Evolutionary conservation across 2,888 invertebrate genomes (phyloP), one percentile per base, ranked within the genome.

Genomic region (Macaria notata): DNA sequence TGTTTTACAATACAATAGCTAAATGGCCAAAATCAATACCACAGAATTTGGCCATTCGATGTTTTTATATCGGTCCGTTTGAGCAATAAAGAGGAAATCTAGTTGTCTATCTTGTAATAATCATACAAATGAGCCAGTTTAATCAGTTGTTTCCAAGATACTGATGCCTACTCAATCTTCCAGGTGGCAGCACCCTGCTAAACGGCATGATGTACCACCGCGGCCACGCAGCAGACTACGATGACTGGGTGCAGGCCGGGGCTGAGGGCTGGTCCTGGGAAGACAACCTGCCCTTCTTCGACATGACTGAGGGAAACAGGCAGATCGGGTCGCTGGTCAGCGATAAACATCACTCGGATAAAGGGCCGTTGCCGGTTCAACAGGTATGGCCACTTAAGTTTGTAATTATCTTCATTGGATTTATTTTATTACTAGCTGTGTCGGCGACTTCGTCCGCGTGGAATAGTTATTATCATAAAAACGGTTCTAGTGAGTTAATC

Each of bases 161-260:
- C 41, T 41, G 4, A 41, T 39, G 39, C 3, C 4, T 39, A 41
- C 5, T 1, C 4, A 1, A 3, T 9, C 3, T 41, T 41, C 19
- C 19, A 70, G 96, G 96, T 9, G 96, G 96, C 0, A 89, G 92
- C 55, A 93, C 93, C 53, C 93, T 94, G 0, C 90, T 96, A n/a
- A 95, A 96, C 78, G 96, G 96, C 4, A 96, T 96, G 96, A 95
- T 95, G 93, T 96, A 96, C 77, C 94, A 94, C 64, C 90, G 95
- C 30, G 96, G 96, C 0, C 94, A 95, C 70, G 85, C 93, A 0
- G 92, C 86, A 6, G 96, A 96, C 77, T 96, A 93, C 81, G 93
- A 95, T 60, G 89, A 92, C 57, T 96, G 96, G 96, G 94, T 92
- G 4, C 79, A 78, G 0, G 88, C 90, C 29, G 96, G 95, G 0